Percentiles rank a stretch among this genome's conserved stretches.
phyloP scores from a whole-genome alignment of 2,113 vertebrate species.

The Microtus ochrogaster region DNA sequence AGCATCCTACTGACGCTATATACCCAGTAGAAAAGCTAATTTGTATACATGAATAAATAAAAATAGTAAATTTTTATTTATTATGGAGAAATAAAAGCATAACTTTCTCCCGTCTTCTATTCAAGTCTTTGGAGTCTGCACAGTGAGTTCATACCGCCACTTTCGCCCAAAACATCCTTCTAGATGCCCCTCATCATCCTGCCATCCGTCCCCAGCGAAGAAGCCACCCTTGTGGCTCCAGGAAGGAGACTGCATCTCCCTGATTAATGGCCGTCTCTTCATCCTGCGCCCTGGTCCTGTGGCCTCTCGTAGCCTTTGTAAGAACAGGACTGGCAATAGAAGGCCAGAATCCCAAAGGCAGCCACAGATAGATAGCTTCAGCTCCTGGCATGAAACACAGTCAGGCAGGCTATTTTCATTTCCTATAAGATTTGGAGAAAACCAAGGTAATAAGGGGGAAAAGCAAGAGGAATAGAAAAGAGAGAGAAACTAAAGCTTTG shows the following conservation, averaged over 20 bases:
- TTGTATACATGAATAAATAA: neutral
- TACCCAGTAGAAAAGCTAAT: neutral
- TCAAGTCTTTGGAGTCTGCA: neutral
- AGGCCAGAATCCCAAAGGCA: neutral
- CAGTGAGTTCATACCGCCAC: neutral
- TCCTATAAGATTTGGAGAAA: constrained; percentile 42
- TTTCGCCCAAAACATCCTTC: neutral
- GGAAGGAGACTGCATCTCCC: neutral
- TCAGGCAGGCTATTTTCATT: neutral
- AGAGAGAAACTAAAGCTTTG: constrained; percentile 15
- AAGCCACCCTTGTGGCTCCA: neutral
- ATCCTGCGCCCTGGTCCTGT: neutral
- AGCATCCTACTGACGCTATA: neutral
- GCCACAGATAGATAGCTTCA: neutral
- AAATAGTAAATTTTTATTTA: too few relatives aligned
- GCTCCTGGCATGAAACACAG: constrained; percentile 7
- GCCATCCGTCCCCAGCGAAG: neutral
- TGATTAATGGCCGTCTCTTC: neutral
- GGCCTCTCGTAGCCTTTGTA: neutral
- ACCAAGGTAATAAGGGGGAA: constrained; percentile 55
- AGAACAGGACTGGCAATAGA: neutral
- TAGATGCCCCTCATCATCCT: too few relatives aligned
- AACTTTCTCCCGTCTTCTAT: neutral
- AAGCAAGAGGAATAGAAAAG: neutral
- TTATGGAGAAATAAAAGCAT: neutral